Evolutionary conservation across 2,888 invertebrate genomes (phyloP), one percentile per base, ranked within the genome.

Genomic region (Aphodius granarius): DNA sequence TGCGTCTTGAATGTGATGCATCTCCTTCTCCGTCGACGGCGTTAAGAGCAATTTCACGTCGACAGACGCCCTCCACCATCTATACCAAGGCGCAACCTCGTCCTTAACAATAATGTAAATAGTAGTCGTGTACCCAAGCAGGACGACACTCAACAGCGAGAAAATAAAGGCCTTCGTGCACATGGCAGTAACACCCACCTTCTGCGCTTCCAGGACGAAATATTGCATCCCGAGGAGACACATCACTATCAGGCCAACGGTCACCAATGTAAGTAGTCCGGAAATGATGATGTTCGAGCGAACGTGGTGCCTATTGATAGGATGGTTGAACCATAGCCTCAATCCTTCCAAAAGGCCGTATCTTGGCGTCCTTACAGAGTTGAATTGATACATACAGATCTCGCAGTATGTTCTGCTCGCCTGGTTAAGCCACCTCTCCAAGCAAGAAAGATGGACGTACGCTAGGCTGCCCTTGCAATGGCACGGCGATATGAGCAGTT

Each of bases 401-500:
- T 93, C 93, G 82, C 93, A 93, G 83, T 91, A 90, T 79, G 89
- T 91, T 75, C 92, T 88, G 20, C 91, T 91, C 13, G 92, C 91
- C 84, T 92, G 91, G 84, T 93, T 93, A 79, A 93, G 86, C 93
- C 93, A 93, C 81, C 91, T 86, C 83, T 93, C 93, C 81, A 93
- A 84, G 82, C 93, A 93, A 73, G 91, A 90, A 66, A 92, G 86
- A 82, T 93, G 93, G 19, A 93, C 93, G 82, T 91, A 91, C 0
- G 91, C 93, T 81, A 93, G 83, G 0, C 92, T 90, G 15, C 93
- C 93, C 82, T 92, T 92, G 84, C 93, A 93, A 85, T 91, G 90
- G 83, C 90, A 91, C 16, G 92, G 92, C 0, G 92, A 92, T 86
- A 92, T 91, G 81, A 92, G 88, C 76, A 89, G 82, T 82, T 89